Evolutionary conservation across 2,888 invertebrate genomes (phyloP).

Genomic region (Acleris laterana): DNA sequence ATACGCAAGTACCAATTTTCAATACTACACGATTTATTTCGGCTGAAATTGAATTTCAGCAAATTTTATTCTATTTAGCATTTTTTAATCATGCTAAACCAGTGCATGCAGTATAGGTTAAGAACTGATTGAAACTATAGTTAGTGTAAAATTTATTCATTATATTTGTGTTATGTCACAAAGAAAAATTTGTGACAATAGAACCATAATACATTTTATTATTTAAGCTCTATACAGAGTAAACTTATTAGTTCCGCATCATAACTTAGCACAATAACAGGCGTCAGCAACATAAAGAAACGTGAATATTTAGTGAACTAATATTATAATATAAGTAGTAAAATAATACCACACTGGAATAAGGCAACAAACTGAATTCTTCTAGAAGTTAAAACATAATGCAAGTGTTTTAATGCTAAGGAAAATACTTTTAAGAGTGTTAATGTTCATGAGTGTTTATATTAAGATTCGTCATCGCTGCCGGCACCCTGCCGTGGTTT

Average conservation of each 20-base stretch:
- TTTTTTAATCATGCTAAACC: neutral
- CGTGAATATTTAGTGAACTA: neutral
- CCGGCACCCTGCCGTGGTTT: conserved; percentile 88
- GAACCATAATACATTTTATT: conserved; percentile 25
- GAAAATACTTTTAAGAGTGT: conserved; percentile 38
- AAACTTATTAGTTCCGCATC: conserved; percentile 23
- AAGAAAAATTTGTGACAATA: conserved; percentile 25
- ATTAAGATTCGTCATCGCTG: conserved; percentile 90
- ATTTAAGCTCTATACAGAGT: conserved; percentile 17
- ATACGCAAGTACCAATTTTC: too few relatives aligned
- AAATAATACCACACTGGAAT: conserved; percentile 5
- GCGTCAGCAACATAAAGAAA: conserved; percentile 5
- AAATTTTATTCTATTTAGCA: too few relatives aligned
- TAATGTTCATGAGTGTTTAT: conserved; percentile 12
- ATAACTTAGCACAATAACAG: conserved; percentile 12
- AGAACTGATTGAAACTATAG: neutral
- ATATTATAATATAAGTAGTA: conserved; percentile 14
- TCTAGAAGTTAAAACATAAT: conserved; percentile 36
- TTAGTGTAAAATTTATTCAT: conserved; percentile 19
- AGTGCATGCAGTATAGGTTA: neutral
- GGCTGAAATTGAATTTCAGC: too few relatives aligned
- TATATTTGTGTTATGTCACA: conserved; percentile 27
- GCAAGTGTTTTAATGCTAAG: conserved; percentile 37
- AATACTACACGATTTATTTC: too few relatives aligned
- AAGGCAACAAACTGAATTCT: conserved; percentile 20